phyloP scores from a whole-genome alignment of 2,113 vertebrate species.

The Sminthopsis crassicaudata region DNA sequence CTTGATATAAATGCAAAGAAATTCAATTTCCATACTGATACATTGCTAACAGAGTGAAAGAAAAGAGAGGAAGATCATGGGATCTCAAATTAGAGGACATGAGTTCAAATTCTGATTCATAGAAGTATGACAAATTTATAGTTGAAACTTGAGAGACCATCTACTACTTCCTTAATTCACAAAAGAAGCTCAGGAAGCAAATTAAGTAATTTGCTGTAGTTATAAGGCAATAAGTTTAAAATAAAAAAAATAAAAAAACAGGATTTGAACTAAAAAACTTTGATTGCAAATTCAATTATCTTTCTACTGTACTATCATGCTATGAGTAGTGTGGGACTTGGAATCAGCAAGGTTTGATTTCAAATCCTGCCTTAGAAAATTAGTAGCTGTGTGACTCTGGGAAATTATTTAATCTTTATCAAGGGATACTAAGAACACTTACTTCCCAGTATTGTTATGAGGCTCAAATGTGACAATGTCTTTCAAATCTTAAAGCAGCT shows the following conservation, averaged over 20 bases:
- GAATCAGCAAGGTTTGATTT: neutral
- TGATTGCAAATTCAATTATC: neutral
- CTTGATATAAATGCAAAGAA: conserved; percentile 13
- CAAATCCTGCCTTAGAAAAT: neutral
- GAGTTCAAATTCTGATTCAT: neutral
- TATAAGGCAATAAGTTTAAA: neutral
- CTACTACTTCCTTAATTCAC: neutral
- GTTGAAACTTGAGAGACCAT: neutral
- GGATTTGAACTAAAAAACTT: neutral
- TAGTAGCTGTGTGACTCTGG: neutral
- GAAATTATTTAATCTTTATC: neutral
- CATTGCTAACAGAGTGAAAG: neutral
- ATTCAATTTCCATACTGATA: neutral
- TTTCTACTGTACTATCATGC: neutral
- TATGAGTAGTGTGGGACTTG: neutral
- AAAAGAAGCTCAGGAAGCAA: neutral
- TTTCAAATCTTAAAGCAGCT: neutral
- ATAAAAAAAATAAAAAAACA: too few species aligned
- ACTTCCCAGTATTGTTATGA: neutral
- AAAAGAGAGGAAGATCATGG: neutral
- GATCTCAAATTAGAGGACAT: neutral
- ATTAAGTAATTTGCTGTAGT: neutral
- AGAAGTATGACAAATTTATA: neutral
- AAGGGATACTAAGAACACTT: neutral
- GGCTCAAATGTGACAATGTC: neutral